A percentile compares a stretch with the other conserved stretches of the same genome.
phyloP scores from a whole-genome alignment of 1,140 invertebrate species.

The Drosophila novamexicana region DNA sequence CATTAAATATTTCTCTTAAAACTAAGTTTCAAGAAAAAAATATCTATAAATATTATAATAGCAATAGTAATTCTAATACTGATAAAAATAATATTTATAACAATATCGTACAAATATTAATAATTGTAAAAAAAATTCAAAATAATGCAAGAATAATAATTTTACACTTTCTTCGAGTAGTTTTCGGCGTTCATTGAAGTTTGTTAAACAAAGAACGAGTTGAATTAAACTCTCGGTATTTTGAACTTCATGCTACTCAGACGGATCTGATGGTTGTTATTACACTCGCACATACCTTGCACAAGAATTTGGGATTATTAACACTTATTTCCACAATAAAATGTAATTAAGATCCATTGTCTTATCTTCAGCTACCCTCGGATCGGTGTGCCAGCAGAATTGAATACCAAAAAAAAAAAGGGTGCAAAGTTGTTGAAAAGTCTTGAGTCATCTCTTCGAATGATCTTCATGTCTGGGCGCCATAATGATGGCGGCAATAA shows the following conservation, averaged over 20 bases:
- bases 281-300: conserved; percentile 20
- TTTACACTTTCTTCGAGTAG: not conserved
- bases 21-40: no score
- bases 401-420: conserved; percentile 34
- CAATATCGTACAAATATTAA: no score
- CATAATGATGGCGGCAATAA: conserved; percentile 74
- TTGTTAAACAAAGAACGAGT: not conserved
- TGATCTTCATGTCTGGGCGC: conserved; percentile 64
- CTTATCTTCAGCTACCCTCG: conserved; percentile 45
- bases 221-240: not conserved
- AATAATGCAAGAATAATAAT: no score
- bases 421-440: conserved; percentile 69
- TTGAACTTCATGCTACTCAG: conserved; percentile 4
- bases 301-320: conserved; percentile 23
- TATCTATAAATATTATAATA: no score
- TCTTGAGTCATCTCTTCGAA: conserved; percentile 68
- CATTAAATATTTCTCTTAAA: no score
- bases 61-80: no score
- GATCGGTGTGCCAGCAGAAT: conserved; percentile 59
- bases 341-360: conserved; percentile 70
- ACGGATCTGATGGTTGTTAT: not conserved
- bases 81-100: no score
- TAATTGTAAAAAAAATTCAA: no score
- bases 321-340: conserved; percentile 49
- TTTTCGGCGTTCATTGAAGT: not conserved